Conservation (phyloP, 2,888 invertebrate species). For the Drosophila longiperda region DNA sequence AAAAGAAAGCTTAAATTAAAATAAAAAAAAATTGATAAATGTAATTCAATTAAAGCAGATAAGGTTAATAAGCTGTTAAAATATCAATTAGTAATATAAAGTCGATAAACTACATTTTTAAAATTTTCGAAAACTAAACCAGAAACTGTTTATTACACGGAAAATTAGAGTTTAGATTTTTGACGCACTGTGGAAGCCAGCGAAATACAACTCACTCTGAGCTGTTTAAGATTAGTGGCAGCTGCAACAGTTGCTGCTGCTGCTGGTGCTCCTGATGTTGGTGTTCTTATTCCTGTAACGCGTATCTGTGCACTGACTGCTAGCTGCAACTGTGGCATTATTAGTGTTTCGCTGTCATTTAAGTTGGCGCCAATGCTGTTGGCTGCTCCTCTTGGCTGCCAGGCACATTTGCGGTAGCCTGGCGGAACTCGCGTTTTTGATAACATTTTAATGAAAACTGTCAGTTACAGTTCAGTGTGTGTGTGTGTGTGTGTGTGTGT, state of each 20-base stretch:
- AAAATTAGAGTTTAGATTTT: background rate
- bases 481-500: slow-evolving; percentile 19
- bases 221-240: slow-evolving; percentile 60
- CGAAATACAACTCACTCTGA: slow-evolving; percentile 34
- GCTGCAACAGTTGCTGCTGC: slow-evolving; percentile 35
- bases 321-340: slow-evolving; percentile 44
- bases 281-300: background rate
- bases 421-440: slow-evolving; percentile 75
- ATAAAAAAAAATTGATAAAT: no score
- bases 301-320: slow-evolving; percentile 26
- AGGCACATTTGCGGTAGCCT: slow-evolving; percentile 65
- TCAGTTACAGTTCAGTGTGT: slow-evolving; percentile 68
- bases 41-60: background rate
- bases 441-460: slow-evolving; percentile 83
- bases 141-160: background rate
- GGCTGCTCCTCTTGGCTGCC: slow-evolving; percentile 28
- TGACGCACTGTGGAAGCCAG: background rate
- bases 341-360: slow-evolving; percentile 69
- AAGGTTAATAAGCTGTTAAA: background rate
- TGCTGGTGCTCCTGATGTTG: slow-evolving; percentile 14
- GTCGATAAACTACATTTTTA: background rate
- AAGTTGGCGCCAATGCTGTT: slow-evolving; percentile 25
- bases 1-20: no score
- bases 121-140: background rate
- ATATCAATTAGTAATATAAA: background rate